These are phyloP conservation scores for Philopedon plagiatum DNA, from an alignment of 2,888 invertebrate species.

Conservation along the genomic window DNA sequence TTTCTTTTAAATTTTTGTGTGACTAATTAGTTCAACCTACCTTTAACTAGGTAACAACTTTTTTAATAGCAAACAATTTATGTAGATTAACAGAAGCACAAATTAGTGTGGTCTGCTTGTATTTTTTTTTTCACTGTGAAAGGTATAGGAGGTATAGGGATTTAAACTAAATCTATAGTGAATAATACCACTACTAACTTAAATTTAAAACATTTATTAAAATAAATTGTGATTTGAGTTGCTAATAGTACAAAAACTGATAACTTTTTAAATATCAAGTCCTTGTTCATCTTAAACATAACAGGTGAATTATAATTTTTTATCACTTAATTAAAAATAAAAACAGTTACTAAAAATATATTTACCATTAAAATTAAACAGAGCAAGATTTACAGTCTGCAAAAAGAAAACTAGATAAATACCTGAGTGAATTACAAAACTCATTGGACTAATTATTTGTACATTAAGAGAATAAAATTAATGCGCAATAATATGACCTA, in stretches of 20 bases:
- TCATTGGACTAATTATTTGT: conserved; percentile 14
- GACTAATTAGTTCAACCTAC: conserved; percentile 21
- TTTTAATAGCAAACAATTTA: too few species aligned
- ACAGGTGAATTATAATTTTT: too few species aligned
- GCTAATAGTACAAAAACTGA: neutral
- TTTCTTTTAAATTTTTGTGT: neutral
- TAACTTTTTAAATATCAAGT: conserved; percentile 8
- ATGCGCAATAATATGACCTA: conserved; percentile 30
- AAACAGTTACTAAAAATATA: neutral
- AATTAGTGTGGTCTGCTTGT: too few species aligned
- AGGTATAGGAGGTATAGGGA: conserved; percentile 54
- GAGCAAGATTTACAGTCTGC: neutral
- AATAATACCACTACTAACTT: conserved; percentile 63
- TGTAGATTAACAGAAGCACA: too few species aligned
- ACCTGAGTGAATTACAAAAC: conserved; percentile 18
- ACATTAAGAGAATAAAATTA: conserved; percentile 24
- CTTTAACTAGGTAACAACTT: neutral
- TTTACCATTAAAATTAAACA: conserved; percentile 7
- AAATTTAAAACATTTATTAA: conserved; percentile 65
- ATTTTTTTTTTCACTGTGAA: neutral
- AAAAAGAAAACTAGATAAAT: neutral
- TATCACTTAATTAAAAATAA: conserved; percentile 19
- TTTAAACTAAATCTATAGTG: conserved; percentile 60
- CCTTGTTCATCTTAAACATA: conserved; percentile 8
- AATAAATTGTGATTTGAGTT: conserved; percentile 39